phyloP scores from a whole-genome alignment of 2,797 vertebrate genomes.

The Xenops minutus region DNA sequence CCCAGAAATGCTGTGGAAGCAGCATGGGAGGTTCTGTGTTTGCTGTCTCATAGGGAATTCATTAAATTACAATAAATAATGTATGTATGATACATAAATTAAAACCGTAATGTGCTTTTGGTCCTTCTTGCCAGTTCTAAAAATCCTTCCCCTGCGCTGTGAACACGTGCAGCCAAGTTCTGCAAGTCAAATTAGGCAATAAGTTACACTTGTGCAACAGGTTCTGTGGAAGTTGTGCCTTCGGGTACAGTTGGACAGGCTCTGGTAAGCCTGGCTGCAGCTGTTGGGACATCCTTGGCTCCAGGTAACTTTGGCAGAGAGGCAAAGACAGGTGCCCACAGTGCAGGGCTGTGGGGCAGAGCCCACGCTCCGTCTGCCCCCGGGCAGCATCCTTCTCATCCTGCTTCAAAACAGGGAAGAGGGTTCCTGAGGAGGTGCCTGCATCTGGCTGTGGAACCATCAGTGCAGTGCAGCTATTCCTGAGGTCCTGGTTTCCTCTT shows the following conservation, averaged over 20 bases:
- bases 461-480: neutral
- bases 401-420: neutral
- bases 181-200: conserved; percentile 32
- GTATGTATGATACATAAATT: conserved; percentile 28
- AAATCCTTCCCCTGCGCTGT: neutral
- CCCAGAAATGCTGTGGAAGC: neutral
- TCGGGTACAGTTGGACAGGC: neutral
- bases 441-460: neutral
- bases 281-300: neutral
- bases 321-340: neutral
- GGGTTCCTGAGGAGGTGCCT: neutral
- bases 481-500: neutral
- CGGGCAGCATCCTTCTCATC: neutral
- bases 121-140: conserved; percentile 17
- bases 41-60: neutral
- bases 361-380: fast-evolving
- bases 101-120: conserved; percentile 10
- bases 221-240: conserved; percentile 42
- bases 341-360: neutral
- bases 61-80: conserved; percentile 52
- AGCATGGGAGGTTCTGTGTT: neutral
- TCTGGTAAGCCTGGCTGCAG: neutral
- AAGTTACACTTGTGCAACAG: conserved; percentile 31
- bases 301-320: neutral
- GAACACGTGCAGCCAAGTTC: neutral